phyloP scores from a whole-genome alignment of 2,888 invertebrate species.

The Tanytarsus gracilentus region DNA sequence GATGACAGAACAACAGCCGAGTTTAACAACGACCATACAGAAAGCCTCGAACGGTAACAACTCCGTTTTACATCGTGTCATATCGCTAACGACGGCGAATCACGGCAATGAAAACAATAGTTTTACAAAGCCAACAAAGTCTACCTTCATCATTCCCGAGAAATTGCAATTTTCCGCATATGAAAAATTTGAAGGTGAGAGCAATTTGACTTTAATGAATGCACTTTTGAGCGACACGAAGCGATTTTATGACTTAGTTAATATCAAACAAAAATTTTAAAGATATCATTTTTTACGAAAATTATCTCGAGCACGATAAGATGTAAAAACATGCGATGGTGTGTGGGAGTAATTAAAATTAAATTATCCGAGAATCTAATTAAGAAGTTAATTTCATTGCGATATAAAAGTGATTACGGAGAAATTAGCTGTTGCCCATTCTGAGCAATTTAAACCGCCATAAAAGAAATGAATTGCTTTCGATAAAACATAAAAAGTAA shows the following conservation, averaged over 20 bases:
- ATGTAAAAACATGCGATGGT: too few relatives aligned
- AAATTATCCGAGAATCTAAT: too few relatives aligned
- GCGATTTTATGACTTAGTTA: neutral
- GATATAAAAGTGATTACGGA: too few relatives aligned
- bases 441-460: too few relatives aligned
- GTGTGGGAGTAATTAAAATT: too few relatives aligned
- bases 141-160: constrained; percentile 73
- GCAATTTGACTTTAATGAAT: too few relatives aligned
- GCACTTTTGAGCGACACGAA: constrained; percentile 27
- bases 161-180: constrained; percentile 78
- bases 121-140: constrained; percentile 47
- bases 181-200: constrained; percentile 89
- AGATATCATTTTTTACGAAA: too few relatives aligned
- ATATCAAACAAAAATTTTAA: neutral
- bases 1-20: constrained; percentile 37
- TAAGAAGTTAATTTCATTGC: too few relatives aligned
- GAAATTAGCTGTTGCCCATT: too few relatives aligned
- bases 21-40: neutral
- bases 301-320: too few relatives aligned
- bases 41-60: constrained; percentile 48
- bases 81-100: constrained; percentile 68
- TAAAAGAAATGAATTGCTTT: too few relatives aligned
- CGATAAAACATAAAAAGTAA: too few relatives aligned
- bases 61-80: constrained; percentile 75
- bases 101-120: constrained; percentile 40